Percentiles rank a stretch among this genome's conserved stretches.
phyloP scores from a whole-genome alignment of 2,113 vertebrate species.

The Peucedramus taeniatus region DNA sequence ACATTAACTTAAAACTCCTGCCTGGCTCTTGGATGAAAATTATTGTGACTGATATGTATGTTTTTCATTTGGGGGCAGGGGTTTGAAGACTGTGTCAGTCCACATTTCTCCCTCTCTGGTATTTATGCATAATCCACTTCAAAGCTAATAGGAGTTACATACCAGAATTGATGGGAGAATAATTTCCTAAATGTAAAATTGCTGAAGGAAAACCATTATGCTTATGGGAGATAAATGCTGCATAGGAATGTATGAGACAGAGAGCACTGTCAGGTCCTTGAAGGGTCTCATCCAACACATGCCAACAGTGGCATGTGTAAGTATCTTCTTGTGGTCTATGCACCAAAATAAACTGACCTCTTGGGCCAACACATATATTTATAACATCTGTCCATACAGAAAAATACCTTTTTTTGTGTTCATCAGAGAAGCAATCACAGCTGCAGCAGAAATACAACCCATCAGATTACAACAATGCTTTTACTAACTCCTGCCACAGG shows the following conservation, averaged over 20 bases:
- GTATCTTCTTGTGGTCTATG: background rate
- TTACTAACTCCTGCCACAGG: background rate
- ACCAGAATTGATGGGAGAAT: background rate
- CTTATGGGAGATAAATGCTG: constrained; percentile 14
- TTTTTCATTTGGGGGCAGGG: background rate
- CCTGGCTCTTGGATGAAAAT: constrained; percentile 15
- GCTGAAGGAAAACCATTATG: constrained; percentile 25
- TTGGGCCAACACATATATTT: background rate
- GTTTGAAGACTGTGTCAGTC: background rate
- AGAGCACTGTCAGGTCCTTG: background rate
- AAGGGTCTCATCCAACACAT: background rate
- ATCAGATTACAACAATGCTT: background rate
- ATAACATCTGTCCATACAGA: background rate
- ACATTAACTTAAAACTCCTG: constrained; percentile 32
- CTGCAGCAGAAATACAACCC: background rate
- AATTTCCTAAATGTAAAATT: constrained; percentile 33
- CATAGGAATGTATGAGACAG: background rate
- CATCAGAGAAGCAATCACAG: background rate
- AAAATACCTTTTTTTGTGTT: background rate
- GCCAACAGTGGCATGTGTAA: background rate
- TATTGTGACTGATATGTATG: constrained; percentile 21
- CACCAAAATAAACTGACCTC: constrained; percentile 26
- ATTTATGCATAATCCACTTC: constrained; percentile 32
- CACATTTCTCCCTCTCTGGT: background rate
- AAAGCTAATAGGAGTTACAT: constrained; percentile 6